Evolutionary conservation across 2,888 invertebrate genomes (phyloP).

Genomic region (Sicus ferrugineus): DNA sequence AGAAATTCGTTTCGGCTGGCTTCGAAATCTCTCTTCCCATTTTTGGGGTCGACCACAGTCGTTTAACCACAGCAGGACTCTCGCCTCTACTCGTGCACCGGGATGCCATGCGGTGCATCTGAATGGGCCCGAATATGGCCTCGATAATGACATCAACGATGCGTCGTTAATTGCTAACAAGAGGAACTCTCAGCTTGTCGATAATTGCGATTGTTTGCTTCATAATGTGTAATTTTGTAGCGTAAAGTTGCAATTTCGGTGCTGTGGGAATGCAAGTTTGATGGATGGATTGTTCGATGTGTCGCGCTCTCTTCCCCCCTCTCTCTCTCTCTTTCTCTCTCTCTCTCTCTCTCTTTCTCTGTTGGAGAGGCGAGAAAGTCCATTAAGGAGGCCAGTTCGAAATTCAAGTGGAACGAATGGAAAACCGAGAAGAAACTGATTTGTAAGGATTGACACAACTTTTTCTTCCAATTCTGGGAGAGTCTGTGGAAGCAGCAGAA

Average conservation of each 20-base stretch:
- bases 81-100: constrained; percentile 12
- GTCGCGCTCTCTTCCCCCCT: neutral
- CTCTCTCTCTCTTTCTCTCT: neutral
- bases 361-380: no score
- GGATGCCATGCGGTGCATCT: constrained; percentile 11
- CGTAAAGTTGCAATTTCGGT: constrained; percentile 17
- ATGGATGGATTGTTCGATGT: neutral
- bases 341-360: neutral
- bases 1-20: constrained; percentile 42
- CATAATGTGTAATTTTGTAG: constrained; percentile 28
- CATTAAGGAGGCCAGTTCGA: no score
- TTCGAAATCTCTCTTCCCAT: constrained; percentile 28
- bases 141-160: constrained; percentile 39
- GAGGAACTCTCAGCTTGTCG: constrained; percentile 4
- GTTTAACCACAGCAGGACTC: constrained; percentile 35
- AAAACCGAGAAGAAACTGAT: neutral
- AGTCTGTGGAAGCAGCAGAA: neutral
- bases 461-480: neutral
- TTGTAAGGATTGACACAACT: no score
- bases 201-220: constrained; percentile 15
- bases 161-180: constrained; percentile 26
- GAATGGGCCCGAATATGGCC: constrained; percentile 7
- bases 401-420: neutral
- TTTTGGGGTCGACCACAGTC: constrained; percentile 46
- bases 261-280: neutral